Conservation (phyloP, 2,113 vertebrate species). For the Paralichthys olivaceus region DNA sequence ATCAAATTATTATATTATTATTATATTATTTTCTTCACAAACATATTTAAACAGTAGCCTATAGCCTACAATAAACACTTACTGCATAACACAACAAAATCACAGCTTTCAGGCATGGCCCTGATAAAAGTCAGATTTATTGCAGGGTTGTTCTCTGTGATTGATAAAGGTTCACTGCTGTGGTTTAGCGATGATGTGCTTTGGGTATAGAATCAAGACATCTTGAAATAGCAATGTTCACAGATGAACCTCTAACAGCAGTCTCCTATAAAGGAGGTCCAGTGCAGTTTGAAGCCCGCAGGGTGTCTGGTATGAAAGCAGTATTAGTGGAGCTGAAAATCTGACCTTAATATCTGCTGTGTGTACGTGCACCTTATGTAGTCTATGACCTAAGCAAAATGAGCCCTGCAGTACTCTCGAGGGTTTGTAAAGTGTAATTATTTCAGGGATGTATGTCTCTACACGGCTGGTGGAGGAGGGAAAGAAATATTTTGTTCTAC, state of each 20-base stretch:
- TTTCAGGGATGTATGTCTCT: constrained; percentile 1
- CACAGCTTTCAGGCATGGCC: background rate
- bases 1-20: too few relatives aligned
- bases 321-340: constrained; percentile 60
- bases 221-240: too few relatives aligned
- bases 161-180: background rate
- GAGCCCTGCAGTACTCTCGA: background rate
- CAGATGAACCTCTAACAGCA: background rate
- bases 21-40: too few relatives aligned
- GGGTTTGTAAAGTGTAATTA: constrained; percentile 21
- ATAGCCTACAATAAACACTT: background rate
- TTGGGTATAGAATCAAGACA: too few relatives aligned
- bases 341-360: background rate
- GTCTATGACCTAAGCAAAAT: constrained; percentile 19
- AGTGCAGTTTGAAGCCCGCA: background rate
- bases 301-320: constrained; percentile 2
- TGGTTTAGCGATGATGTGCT: background rate
- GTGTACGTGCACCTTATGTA: background rate
- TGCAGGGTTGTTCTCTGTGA: background rate
- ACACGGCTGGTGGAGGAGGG: background rate
- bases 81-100: background rate
- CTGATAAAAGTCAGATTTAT: background rate
- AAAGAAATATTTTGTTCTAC: background rate
- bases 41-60: too few relatives aligned
- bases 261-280: background rate